Evolutionary conservation across 37 sponge, comb jelly and placozoan species (phyloP), one percentile per base, ranked within the genome.

Genomic region (Tethya wilhelma): DNA sequence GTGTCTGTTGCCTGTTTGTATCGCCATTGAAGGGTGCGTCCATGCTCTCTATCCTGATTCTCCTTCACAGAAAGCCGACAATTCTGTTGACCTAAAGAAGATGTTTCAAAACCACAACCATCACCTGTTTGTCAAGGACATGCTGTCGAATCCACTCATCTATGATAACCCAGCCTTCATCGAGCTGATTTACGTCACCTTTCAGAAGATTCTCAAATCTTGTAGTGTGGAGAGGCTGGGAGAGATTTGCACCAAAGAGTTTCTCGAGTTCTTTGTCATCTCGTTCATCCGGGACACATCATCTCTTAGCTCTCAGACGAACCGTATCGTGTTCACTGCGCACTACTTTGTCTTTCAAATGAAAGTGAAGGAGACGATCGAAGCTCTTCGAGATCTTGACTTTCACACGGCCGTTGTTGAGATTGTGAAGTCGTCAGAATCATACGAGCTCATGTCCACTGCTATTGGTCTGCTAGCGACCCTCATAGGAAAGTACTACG

Each of bases 311-410:
- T 6, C 19, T 30, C 45, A 59, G 38, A 49, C 77, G 38, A 76
- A 4, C 56, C 57, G 69, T 4, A 44, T 77, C 30, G 44, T 38
- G 17, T 77, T 77, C 59, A 59, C 69, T 33, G 26, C 76, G 6
- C 77, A 84, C 60, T 70, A 53, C 56, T 84, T 84, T 69, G 59
- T 84, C 33, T 76, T 68, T 28, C 59, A 69, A 30, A 69, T 84
- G 38, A 40, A 26, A 12, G 11, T 25, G 5, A 77, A 76, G 60
- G 85, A 69, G 14, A 20, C 68, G 23, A 40, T 84, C 23, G 69
- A 68, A 17, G 20, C 53, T 20, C 62, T 76, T 17, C 39, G 44
- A 20, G 78, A 84, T 36, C 43, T 44, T 36, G 33, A 45, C 23
- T 77, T 84, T 44, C 85, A 76, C 71, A 34, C 32, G 7, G 36